phyloP scores from a whole-genome alignment of 2,888 invertebrate genomes.

The Epsilonema sp. region DNA sequence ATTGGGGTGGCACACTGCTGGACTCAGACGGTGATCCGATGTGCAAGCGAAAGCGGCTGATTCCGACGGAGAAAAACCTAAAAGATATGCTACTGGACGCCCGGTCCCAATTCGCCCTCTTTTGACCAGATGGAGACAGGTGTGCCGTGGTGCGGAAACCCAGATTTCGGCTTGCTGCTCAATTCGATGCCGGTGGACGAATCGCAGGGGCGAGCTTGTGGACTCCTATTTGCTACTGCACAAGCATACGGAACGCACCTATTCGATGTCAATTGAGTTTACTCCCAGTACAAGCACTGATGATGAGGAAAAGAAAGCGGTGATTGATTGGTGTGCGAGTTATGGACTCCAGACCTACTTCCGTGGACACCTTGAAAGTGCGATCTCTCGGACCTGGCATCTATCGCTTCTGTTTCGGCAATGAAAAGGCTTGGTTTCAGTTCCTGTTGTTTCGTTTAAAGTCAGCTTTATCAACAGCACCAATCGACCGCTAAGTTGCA shows the following conservation, averaged over 20 bases:
- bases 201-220: too few species aligned
- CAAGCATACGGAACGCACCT: neutral
- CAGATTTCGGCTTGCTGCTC: too few species aligned
- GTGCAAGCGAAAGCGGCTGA: neutral
- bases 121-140: neutral
- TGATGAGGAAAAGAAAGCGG: neutral
- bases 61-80: neutral
- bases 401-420: neutral
- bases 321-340: neutral
- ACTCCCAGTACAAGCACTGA: too few species aligned
- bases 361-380: neutral
- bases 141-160: too few species aligned
- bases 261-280: neutral
- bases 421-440: neutral
- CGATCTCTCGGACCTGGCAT: neutral
- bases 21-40: neutral
- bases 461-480: too few species aligned
- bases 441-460: conserved; percentile 44
- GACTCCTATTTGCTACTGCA: too few species aligned
- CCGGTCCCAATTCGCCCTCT: neutral
- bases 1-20: conserved; percentile 2
- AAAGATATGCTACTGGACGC: neutral
- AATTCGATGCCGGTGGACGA: too few species aligned
- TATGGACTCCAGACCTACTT: neutral
- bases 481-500: too few species aligned